A percentile compares a stretch with the other conserved stretches of the same genome.
Evolutionary conservation across 2,888 invertebrate species (phyloP).

Genomic region (Beris chalybata): DNA sequence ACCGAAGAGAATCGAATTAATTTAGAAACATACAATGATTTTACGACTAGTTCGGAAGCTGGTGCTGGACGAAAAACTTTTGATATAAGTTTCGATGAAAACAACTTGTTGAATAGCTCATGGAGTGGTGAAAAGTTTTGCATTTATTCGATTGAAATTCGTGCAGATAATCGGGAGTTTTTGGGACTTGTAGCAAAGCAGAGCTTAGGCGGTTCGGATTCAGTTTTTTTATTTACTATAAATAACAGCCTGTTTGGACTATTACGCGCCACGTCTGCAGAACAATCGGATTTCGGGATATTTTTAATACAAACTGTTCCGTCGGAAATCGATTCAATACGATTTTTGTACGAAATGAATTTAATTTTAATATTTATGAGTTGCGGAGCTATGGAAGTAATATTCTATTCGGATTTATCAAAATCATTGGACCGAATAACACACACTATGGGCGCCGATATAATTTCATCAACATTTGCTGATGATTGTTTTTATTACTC

Average conservation of each 20-base stretch:
- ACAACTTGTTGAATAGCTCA: slow-evolving; percentile 48
- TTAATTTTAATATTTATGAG: slow-evolving; percentile 47
- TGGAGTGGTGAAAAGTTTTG: slow-evolving; percentile 48
- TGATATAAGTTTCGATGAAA: slow-evolving; percentile 51
- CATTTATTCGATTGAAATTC: slow-evolving; percentile 44
- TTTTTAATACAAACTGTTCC: slow-evolving; percentile 26
- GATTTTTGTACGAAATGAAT: slow-evolving; percentile 39
- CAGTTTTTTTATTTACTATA: slow-evolving; percentile 49
- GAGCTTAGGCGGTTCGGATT: slow-evolving; percentile 41
- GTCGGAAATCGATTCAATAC: slow-evolving; percentile 28
- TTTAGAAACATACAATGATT: slow-evolving; percentile 49
- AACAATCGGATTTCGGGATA: slow-evolving; percentile 21
- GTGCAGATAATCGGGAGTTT: slow-evolving; percentile 44
- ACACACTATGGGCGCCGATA: slow-evolving; percentile 25
- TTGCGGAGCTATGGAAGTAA: slow-evolving; percentile 51
- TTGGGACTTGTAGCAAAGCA: slow-evolving; percentile 41
- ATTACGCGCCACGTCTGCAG: slow-evolving; percentile 36
- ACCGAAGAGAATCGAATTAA: slow-evolving; percentile 28
- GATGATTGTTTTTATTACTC: slow-evolving; percentile 39
- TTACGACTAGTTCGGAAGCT: slow-evolving; percentile 43
- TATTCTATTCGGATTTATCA: slow-evolving; percentile 46
- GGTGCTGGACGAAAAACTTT: slow-evolving; percentile 44
- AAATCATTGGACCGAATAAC: slow-evolving; percentile 41
- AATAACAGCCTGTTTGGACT: slow-evolving; percentile 48
- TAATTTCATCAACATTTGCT: slow-evolving; percentile 30